phyloP scores from a whole-genome alignment of 1,140 invertebrate species.

The Neomicropteryx cornuta region DNA sequence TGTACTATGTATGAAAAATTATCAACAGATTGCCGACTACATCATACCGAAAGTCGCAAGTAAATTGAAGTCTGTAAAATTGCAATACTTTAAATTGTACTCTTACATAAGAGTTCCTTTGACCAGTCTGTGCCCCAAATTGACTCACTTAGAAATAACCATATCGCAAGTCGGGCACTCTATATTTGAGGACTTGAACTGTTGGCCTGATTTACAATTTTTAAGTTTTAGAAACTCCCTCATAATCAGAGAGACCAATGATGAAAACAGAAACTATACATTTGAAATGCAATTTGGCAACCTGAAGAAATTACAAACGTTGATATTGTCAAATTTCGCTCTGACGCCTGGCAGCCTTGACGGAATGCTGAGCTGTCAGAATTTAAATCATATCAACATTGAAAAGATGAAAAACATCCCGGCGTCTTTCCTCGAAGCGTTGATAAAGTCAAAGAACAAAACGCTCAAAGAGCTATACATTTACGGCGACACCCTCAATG shows the following conservation, averaged over 20 bases:
- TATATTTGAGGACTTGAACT: conserved; percentile 37
- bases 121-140: conserved; percentile 36
- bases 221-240: conserved; percentile 39
- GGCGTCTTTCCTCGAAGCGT: conserved; percentile 32
- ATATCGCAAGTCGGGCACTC: conserved; percentile 39
- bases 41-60: conserved; percentile 37
- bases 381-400: conserved; percentile 38
- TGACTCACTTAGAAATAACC: conserved; percentile 40
- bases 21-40: conserved; percentile 33
- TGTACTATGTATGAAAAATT: conserved; percentile 40
- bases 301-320: conserved; percentile 30
- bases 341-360: conserved; percentile 33
- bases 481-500: conserved; percentile 38
- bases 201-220: conserved; percentile 38
- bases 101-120: conserved; percentile 36
- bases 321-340: conserved; percentile 38
- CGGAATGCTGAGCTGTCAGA: conserved; percentile 33
- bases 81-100: conserved; percentile 42
- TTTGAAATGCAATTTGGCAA: conserved; percentile 38
- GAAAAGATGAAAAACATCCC: conserved; percentile 43
- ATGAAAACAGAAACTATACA: conserved; percentile 34
- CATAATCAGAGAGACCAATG: conserved; percentile 22
- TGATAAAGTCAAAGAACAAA: conserved; percentile 30
- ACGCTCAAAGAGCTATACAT: conserved; percentile 32
- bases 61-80: conserved; percentile 38